Conservation (phyloP, 2,888 invertebrate species). For the Punctoribates punctum region DNA sequence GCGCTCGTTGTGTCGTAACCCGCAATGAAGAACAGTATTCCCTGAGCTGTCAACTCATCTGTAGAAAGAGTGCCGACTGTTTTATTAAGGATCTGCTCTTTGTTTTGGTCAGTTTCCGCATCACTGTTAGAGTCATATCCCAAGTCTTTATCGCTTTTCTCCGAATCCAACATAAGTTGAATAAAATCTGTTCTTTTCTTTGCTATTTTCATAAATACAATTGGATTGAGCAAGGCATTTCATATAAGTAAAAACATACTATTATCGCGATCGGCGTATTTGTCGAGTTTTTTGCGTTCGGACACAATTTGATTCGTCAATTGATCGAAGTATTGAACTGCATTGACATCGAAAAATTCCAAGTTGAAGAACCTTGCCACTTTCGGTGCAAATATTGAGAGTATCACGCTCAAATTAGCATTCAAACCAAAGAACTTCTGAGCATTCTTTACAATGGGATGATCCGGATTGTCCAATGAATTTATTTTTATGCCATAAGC, state of each 20-base stretch:
- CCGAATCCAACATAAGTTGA: constrained; percentile 37
- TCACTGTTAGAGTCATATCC: constrained; percentile 12
- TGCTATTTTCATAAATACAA: background rate
- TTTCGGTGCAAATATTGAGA: background rate
- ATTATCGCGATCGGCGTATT: constrained; percentile 47
- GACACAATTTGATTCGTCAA: constrained; percentile 26
- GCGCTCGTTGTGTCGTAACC: constrained; percentile 53
- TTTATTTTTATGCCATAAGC: constrained; percentile 40
- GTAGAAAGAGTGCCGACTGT: background rate
- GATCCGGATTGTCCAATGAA: constrained; percentile 29
- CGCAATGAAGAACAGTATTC: constrained; percentile 39
- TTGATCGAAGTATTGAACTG: constrained; percentile 35
- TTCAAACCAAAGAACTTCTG: constrained; percentile 23
- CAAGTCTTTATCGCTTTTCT: constrained; percentile 45
- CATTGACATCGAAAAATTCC: constrained; percentile 16
- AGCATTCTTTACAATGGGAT: constrained; percentile 36
- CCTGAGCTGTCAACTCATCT: constrained; percentile 39
- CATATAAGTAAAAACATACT: background rate
- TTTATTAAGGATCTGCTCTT: background rate
- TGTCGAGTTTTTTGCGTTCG: constrained; percentile 51
- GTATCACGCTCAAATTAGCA: background rate
- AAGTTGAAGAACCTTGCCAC: constrained; percentile 6
- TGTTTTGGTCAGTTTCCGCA: background rate
- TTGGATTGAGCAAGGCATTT: too few species aligned
- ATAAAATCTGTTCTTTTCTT: constrained; percentile 31